Conservation (phyloP, 2,113 vertebrate genomes). For the Todiramphus chloris region DNA sequence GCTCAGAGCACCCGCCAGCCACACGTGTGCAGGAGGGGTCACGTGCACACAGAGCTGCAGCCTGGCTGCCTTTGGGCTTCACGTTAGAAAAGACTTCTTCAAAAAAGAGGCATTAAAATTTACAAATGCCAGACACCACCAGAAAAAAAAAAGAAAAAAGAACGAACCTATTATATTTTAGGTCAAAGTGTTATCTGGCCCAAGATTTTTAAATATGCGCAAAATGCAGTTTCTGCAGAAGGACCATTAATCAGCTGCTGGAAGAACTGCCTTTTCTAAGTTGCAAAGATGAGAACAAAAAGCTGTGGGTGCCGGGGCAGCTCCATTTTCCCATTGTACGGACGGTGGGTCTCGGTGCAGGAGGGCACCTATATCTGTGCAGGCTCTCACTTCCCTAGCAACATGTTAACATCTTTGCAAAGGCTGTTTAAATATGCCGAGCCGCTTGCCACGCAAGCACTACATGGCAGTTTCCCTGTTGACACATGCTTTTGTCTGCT, state of each 20-base stretch:
- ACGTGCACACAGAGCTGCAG: rapidly evolving
- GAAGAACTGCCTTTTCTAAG: not conserved
- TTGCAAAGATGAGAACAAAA: conserved; percentile 1
- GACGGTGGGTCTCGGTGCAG: not conserved
- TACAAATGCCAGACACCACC: not conserved
- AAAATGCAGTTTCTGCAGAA: conserved; percentile 18
- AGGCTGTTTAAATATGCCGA: conserved; percentile 1
- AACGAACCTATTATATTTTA: not conserved
- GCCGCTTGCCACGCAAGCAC: conserved; percentile 42
- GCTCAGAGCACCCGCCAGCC: not conserved
- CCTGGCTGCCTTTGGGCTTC: not conserved
- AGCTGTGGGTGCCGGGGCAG: not conserved
- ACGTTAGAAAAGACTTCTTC: not conserved
- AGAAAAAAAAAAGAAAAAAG: not conserved
- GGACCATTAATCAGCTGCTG: not conserved
- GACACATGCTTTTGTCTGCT: conserved; percentile 54
- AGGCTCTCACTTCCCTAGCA: conserved; percentile 58
- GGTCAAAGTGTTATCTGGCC: conserved; percentile 38
- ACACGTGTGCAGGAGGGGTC: not conserved
- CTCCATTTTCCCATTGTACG: not conserved
- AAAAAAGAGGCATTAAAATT: not conserved
- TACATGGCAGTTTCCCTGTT: conserved; percentile 15
- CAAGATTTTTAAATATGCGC: conserved; percentile 45
- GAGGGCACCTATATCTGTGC: not conserved
- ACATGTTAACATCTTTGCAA: conserved; percentile 54